Evolutionary conservation across 2,113 vertebrate species (phyloP).

Genomic region (Chinchilla lanigera): DNA sequence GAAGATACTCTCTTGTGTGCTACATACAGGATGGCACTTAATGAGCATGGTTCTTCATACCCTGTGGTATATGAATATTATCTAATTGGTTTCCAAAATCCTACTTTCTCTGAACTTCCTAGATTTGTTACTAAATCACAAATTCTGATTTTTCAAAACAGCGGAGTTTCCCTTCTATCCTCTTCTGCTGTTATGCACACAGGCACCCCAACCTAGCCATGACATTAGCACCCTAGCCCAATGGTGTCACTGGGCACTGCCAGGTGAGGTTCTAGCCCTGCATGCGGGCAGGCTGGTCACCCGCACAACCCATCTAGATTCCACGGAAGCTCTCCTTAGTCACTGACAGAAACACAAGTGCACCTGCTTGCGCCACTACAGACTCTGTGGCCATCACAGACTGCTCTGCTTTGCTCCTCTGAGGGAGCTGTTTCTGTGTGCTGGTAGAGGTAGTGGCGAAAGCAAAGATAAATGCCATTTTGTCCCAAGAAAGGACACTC

Average conservation of each 20-base stretch:
- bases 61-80: neutral
- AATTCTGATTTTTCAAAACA: neutral
- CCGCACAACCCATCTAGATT: rapidly evolving
- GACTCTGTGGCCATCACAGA: neutral
- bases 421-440: neutral
- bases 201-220: rapidly evolving
- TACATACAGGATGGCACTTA: neutral
- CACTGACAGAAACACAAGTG: neutral
- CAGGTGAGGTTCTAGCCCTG: rapidly evolving
- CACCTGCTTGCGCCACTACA: no score
- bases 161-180: neutral
- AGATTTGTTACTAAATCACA: neutral
- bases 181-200: neutral
- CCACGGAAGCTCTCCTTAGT: neutral
- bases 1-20: neutral
- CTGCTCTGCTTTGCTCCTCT: rapidly evolving
- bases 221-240: rapidly evolving
- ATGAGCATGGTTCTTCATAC: neutral
- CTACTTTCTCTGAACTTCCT: neutral
- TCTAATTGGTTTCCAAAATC: neutral
- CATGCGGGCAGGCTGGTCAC: neutral
- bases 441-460: neutral
- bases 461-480: neutral
- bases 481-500: neutral
- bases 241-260: no score